Evolutionary conservation across 2,113 vertebrate genomes (phyloP).

Genomic region (Agelaius phoeniceus): DNA sequence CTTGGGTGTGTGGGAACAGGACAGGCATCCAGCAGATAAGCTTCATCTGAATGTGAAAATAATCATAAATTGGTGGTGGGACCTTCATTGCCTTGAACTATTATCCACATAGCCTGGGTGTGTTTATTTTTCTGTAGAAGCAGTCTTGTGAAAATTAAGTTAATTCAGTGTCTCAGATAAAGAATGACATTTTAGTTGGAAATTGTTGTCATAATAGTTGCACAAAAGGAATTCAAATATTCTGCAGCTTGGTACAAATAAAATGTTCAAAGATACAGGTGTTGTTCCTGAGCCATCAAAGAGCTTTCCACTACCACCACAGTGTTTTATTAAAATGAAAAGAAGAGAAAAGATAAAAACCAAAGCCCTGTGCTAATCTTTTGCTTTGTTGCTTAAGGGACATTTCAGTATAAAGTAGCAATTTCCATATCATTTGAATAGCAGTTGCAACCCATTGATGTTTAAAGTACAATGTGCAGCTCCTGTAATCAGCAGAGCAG

Average conservation of each 20-base stretch:
- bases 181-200: not conserved
- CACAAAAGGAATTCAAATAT: not conserved
- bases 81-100: not conserved
- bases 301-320: not conserved
- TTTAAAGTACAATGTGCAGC: slow-evolving; percentile 40
- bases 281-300: slow-evolving; percentile 7
- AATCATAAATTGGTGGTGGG: not conserved
- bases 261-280: slow-evolving; percentile 13
- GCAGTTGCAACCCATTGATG: slow-evolving; percentile 53
- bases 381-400: slow-evolving; percentile 61
- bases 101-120: not conserved
- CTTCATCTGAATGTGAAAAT: not conserved
- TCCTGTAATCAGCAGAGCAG: slow-evolving; percentile 37
- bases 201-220: not conserved
- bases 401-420: slow-evolving; percentile 46
- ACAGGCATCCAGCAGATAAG: not conserved
- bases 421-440: slow-evolving; percentile 70
- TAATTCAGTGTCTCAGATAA: not conserved
- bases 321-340: not conserved
- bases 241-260: not conserved
- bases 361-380: slow-evolving; percentile 26
- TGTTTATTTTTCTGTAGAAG: not conserved
- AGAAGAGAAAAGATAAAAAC: not conserved
- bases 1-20: not conserved
- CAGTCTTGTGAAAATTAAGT: not conserved